phyloP scores from a whole-genome alignment of 2,888 invertebrate genomes.

The Latheticus oryzae region DNA sequence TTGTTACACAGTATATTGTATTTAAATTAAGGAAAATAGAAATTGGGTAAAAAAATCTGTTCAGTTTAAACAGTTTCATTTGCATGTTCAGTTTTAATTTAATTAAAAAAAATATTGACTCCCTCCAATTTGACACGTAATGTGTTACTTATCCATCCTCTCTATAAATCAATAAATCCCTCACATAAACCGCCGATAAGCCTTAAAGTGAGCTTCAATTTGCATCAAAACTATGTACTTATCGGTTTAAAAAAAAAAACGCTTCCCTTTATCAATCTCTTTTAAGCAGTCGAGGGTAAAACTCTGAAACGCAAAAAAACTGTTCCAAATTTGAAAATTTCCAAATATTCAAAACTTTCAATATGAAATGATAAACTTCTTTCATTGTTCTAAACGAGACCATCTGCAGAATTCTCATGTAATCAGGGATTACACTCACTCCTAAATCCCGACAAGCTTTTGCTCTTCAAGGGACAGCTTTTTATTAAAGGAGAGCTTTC shows the following conservation, averaged over 20 bases:
- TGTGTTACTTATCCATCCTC: too few relatives aligned
- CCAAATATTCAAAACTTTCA: slow-evolving; percentile 7
- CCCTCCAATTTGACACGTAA: background rate
- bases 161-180: slow-evolving; percentile 56
- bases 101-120: background rate
- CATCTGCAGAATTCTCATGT: slow-evolving; percentile 53
- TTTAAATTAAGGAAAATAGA: too few relatives aligned
- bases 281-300: slow-evolving; percentile 56
- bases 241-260: slow-evolving; percentile 59
- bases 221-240: slow-evolving; percentile 63
- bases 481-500: slow-evolving; percentile 36
- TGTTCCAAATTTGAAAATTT: too few relatives aligned
- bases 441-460: slow-evolving; percentile 53
- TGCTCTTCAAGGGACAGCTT: slow-evolving; percentile 49
- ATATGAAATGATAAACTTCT: background rate
- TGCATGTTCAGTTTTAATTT: too few relatives aligned
- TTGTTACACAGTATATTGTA: too few relatives aligned
- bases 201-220: slow-evolving; percentile 62
- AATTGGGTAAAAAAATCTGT: too few relatives aligned
- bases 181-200: slow-evolving; percentile 58
- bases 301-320: slow-evolving; percentile 41
- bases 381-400: slow-evolving; percentile 32
- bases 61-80: too few relatives aligned
- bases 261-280: slow-evolving; percentile 55
- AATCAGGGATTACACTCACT: slow-evolving; percentile 56